phyloP scores from a whole-genome alignment of 30 jellyfish, hydroid and myxozoan species.

The Turritopsis rubra region DNA sequence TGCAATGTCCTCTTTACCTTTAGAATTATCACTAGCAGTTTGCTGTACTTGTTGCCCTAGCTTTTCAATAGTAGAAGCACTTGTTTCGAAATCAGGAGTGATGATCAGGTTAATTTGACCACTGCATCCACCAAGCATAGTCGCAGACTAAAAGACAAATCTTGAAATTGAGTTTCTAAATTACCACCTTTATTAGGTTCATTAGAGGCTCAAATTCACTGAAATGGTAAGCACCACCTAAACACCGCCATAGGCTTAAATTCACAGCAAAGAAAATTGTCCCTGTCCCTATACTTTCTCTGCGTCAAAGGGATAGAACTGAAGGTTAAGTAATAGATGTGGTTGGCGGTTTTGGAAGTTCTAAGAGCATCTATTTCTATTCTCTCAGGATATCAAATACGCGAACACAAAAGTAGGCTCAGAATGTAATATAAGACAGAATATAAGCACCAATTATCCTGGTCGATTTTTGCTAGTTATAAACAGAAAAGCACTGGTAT shows the following conservation, averaged over 20 bases:
- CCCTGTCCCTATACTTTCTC: too few species aligned
- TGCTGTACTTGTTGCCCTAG: constrained; percentile 50
- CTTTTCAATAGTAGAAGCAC: constrained; percentile 40
- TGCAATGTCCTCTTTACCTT: constrained; percentile 52
- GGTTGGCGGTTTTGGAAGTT: too few species aligned
- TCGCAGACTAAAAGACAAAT: constrained; percentile 30
- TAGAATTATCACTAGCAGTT: constrained; percentile 39
- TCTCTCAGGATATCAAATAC: too few species aligned
- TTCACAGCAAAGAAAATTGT: too few species aligned
- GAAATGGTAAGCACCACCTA: not conserved
- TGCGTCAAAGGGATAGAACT: too few species aligned
- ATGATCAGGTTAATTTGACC: constrained; percentile 49
- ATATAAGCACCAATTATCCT: too few species aligned
- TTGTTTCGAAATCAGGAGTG: constrained; percentile 75
- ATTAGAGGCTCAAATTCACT: not conserved
- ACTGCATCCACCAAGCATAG: constrained; percentile 62
- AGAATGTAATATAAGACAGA: too few species aligned
- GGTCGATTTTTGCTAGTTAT: not conserved
- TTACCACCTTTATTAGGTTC: not conserved
- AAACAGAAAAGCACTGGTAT: too few species aligned
- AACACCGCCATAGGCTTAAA: not conserved
- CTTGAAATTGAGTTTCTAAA: not conserved
- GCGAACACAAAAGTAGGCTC: too few species aligned
- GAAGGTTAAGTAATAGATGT: too few species aligned
- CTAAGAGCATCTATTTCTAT: too few species aligned